Evolutionary conservation across 2,113 vertebrate genomes (phyloP).

Genomic region (Rhinolophus ferrumequinum): DNA sequence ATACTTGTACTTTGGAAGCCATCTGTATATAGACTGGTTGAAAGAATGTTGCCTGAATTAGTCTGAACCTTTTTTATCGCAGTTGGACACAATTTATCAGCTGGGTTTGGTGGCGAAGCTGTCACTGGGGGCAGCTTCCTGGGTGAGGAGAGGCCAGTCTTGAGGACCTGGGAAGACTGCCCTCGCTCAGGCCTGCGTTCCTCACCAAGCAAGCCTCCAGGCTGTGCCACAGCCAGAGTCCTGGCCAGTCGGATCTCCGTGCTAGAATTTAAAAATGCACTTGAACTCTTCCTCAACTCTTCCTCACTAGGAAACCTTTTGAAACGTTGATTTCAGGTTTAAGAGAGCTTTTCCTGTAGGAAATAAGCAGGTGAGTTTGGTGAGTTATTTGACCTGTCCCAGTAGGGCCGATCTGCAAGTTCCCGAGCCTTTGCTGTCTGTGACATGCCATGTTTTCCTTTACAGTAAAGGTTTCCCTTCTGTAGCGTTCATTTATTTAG

Average conservation of each 20-base stretch:
- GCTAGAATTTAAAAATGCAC: neutral
- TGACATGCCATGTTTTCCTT: neutral
- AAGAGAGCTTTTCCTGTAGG: neutral
- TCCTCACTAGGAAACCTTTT: neutral
- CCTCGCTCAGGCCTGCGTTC: neutral
- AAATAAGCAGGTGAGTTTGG: no score
- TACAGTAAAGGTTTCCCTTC: neutral
- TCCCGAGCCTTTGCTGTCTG: rapidly evolving
- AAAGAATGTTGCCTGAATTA: neutral
- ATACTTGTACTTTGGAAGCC: neutral
- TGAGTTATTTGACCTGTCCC: neutral
- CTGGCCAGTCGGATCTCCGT: neutral
- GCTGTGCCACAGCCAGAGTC: neutral
- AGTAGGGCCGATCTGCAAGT: neutral
- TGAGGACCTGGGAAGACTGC: neutral
- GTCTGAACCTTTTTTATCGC: neutral
- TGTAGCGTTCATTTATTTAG: neutral
- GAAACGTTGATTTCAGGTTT: neutral
- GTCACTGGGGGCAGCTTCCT: neutral
- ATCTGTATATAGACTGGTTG: neutral
- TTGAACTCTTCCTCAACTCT: neutral
- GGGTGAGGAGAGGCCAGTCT: neutral
- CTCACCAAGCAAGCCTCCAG: neutral
- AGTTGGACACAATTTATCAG: neutral
- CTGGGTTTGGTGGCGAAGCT: neutral